phyloP scores from a whole-genome alignment of 2,888 invertebrate species.

The Phymatocera aterrima region DNA sequence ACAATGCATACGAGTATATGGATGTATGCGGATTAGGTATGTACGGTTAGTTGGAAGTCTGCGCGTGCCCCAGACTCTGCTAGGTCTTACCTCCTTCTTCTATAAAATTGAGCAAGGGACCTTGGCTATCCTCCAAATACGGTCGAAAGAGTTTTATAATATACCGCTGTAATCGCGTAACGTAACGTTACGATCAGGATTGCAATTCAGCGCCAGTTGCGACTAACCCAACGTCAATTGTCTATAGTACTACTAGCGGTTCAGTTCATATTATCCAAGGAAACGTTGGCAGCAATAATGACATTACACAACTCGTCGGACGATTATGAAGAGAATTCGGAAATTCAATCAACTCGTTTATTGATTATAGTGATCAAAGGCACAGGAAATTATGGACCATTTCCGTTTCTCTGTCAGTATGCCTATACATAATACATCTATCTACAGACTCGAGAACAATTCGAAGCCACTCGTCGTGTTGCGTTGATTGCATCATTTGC shows the following conservation, averaged over 20 bases:
- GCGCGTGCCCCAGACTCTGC: slow-evolving; percentile 37
- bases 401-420: neutral
- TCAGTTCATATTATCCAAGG: neutral
- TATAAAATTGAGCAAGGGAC: slow-evolving; percentile 62
- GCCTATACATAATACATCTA: too few species aligned
- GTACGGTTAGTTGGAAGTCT: slow-evolving; percentile 36
- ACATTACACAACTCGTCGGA: neutral
- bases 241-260: neutral
- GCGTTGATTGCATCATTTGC: too few species aligned
- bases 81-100: slow-evolving; percentile 40
- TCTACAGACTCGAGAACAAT: too few species aligned
- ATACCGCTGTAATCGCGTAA: slow-evolving; percentile 28
- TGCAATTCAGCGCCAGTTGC: neutral
- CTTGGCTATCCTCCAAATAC: slow-evolving; percentile 69
- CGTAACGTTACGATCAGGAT: slow-evolving; percentile 28
- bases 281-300: neutral
- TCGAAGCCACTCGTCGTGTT: neutral
- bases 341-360: neutral
- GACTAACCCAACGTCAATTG: neutral
- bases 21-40: too few species aligned
- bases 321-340: neutral
- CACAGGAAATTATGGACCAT: slow-evolving; percentile 12
- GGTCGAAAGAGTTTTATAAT: slow-evolving; percentile 57
- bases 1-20: neutral
- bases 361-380: neutral